These are phyloP conservation scores for Kuschelorhynchus macadamiae DNA, from an alignment of 2,888 invertebrate genomes.

Conservation along the genomic window DNA sequence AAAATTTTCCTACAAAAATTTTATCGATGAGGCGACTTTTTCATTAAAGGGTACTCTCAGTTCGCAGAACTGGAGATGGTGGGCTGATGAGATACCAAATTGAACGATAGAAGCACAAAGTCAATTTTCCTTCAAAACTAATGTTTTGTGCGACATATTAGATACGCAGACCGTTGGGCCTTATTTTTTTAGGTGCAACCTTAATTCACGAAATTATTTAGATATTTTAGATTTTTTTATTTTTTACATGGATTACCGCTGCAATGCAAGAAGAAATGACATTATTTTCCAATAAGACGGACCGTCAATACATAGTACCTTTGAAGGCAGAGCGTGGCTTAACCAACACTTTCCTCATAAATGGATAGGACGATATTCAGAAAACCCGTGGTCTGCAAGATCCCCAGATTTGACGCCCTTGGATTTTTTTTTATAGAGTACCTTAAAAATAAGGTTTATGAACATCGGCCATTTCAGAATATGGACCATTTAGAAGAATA, in stretches of 20 bases:
- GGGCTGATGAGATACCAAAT: too few species aligned
- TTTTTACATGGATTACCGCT: constrained; percentile 1
- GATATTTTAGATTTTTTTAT: not conserved
- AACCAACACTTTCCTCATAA: not conserved
- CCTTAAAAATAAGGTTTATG: too few species aligned
- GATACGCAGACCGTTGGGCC: not conserved
- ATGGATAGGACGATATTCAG: constrained; percentile 7
- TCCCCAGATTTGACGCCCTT: constrained; percentile 1
- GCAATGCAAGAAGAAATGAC: not conserved
- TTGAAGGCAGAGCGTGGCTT: constrained; percentile 1
- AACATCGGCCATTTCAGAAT: constrained; percentile 5
- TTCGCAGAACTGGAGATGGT: too few species aligned
- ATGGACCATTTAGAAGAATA: constrained; percentile 14
- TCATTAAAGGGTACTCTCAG: too few species aligned
- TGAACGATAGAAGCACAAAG: not conserved
- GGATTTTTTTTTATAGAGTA: too few species aligned
- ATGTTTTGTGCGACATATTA: not conserved
- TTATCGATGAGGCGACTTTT: too few species aligned
- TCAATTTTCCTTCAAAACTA: not conserved
- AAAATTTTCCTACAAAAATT: too few species aligned
- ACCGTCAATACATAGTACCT: not conserved
- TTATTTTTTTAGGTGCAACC: not conserved
- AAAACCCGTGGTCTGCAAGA: constrained; percentile 1
- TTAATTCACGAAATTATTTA: not conserved
- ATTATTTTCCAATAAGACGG: constrained; percentile 3